Evolutionary conservation across 2,797 vertebrate species (phyloP).

Genomic region (Threskiornis aethiopicus): DNA sequence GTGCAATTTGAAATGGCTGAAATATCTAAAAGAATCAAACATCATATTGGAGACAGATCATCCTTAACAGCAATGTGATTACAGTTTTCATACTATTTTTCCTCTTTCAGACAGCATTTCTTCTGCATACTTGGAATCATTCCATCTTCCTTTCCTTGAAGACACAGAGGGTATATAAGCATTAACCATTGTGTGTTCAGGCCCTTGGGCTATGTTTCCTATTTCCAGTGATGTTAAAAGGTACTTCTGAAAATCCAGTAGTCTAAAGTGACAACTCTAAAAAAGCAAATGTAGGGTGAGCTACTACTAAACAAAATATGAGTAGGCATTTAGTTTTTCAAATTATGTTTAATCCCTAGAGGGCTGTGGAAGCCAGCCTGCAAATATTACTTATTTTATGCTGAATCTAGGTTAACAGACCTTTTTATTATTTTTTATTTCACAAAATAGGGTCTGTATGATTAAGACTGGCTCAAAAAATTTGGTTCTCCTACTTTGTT

Average conservation of each 20-base stretch:
- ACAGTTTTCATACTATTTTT: not conserved
- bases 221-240: slow-evolving; percentile 11
- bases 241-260: slow-evolving; percentile 11
- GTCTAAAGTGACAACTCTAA: not conserved
- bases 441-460: not conserved
- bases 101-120: not conserved
- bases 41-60: not conserved
- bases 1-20: slow-evolving; percentile 1
- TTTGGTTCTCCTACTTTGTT: not conserved
- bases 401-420: not conserved
- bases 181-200: not conserved
- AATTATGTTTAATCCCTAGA: not conserved
- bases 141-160: slow-evolving; percentile 10
- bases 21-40: not conserved
- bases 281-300: not conserved
- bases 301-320: slow-evolving; percentile 17
- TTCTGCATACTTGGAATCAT: slow-evolving; percentile 21
- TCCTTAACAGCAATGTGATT: not conserved
- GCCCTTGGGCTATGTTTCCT: not conserved
- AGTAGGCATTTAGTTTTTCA: slow-evolving; percentile 28
- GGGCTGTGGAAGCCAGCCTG: not conserved
- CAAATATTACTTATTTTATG: not conserved
- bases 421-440: not conserved
- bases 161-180: not conserved
- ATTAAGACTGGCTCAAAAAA: not conserved